These are phyloP conservation scores for Styela plicata DNA, from an alignment of 23 tunicate species.

Conservation along the genomic window DNA sequence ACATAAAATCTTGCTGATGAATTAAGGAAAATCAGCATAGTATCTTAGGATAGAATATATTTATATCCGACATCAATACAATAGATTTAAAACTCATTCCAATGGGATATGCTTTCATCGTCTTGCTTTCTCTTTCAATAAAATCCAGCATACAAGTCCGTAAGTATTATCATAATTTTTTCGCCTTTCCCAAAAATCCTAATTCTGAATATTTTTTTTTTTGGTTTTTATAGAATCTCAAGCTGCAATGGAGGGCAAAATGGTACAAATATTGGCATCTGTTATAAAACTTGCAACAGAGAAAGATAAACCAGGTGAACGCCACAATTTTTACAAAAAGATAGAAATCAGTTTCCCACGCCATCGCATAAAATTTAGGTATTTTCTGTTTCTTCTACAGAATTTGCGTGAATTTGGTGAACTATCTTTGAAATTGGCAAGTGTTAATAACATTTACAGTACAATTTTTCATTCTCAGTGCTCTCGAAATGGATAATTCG, in stretches of 20 bases:
- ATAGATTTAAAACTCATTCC: too few relatives aligned
- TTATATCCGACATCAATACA: too few relatives aligned
- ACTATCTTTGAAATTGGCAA: too few relatives aligned
- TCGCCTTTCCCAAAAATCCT: not conserved
- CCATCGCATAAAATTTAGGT: too few relatives aligned
- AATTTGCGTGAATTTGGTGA: too few relatives aligned
- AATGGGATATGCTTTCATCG: too few relatives aligned
- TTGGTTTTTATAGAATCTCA: not conserved
- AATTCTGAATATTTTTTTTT: too few relatives aligned
- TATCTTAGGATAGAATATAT: too few relatives aligned
- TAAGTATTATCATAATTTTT: too few relatives aligned
- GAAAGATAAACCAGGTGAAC: not conserved
- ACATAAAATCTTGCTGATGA: too few relatives aligned
- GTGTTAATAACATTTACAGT: not conserved
- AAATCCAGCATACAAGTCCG: not conserved
- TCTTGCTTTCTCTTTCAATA: not conserved
- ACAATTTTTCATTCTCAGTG: not conserved
- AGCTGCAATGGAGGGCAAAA: not conserved
- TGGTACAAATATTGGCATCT: not conserved
- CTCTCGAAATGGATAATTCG: not conserved
- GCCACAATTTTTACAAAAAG: not conserved
- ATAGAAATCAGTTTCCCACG: not conserved
- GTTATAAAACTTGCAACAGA: not conserved
- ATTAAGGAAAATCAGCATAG: too few relatives aligned
- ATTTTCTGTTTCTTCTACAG: too few relatives aligned